Percentiles rank a stretch among this genome's conserved stretches.
These are phyloP conservation scores for Allobates femoralis DNA, from an alignment of 2,797 vertebrate species.

Conservation along the genomic window DNA sequence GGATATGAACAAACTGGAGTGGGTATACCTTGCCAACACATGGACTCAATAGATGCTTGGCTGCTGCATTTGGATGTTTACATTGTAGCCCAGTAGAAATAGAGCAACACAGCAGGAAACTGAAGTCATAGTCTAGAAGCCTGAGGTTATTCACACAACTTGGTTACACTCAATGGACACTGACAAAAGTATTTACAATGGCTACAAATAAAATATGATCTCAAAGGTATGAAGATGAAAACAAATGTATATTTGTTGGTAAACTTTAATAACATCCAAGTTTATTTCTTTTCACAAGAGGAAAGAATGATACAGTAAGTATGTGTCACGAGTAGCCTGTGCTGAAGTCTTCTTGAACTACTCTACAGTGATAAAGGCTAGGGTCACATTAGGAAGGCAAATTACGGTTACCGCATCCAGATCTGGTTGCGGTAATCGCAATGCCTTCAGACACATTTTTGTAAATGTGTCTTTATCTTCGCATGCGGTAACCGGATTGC, in stretches of 20 bases:
- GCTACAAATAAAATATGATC: not conserved
- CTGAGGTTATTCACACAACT: slow-evolving; percentile 19
- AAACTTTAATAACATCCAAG: not conserved
- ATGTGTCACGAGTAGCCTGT: too few species aligned
- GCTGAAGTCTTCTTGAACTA: too few species aligned
- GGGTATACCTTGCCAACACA: slow-evolving; percentile 12
- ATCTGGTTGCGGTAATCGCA: too few species aligned
- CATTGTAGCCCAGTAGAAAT: not conserved
- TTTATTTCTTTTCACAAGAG: too few species aligned
- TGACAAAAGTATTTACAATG: not conserved
- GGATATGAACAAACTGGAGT: not conserved
- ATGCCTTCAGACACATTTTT: too few species aligned
- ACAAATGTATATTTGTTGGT: not conserved
- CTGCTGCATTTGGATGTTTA: slow-evolving; percentile 5
- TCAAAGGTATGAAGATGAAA: not conserved
- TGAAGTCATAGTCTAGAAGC: slow-evolving; percentile 17
- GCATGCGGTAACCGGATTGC: too few species aligned
- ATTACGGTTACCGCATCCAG: too few species aligned
- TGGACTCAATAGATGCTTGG: slow-evolving; percentile 35
- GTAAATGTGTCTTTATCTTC: too few species aligned
- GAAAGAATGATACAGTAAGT: too few species aligned
- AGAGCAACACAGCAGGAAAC: slow-evolving; percentile 24
- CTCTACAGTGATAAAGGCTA: too few species aligned
- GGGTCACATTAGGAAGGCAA: too few species aligned
- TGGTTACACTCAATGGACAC: not conserved